Base-by-base conservation (phyloP, 2,888 invertebrate genomes). In the Bugula neritina region DNA sequence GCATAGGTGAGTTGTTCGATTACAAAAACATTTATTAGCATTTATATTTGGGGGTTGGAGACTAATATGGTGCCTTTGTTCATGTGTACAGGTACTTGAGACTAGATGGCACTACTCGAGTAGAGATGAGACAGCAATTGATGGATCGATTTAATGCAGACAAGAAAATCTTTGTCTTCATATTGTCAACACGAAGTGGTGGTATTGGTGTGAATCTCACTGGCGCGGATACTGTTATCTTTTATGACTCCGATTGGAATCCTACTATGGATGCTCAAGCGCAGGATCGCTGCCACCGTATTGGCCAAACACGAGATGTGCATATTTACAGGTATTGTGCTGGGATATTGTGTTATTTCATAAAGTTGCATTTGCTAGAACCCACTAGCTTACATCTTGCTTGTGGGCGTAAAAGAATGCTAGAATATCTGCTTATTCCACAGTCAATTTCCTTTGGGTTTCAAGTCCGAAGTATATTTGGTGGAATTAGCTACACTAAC, bases 171-270 rank as follows among this genome's bases (percentile, higher is more conserved):
- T 99, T 99, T 86, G 93, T 91, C 80, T 98, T 99, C 86, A 97
- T 99, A 81, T 86, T 99, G 77, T 98, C 98, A 1, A 99, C 99
- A 71, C 89, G 99, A 73, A 94, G 95, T 72, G 98, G 98, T 79
- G 98, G 98, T 80, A 91, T 99, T 69, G 98, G 99, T 72, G 93
- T 99, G 70, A 99, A 99, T 88, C 88, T 99, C 77, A 98, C 97
- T 43, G 99, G 98, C 76, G 99, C 99, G 63, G 99, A 99, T 87
- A 94, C 95, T 78, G 98, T 99, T 77, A 92, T 99, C 84, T 99
- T 99, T 87, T 99, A 99, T 86, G 99, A 99, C 87, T 96, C 95
- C 75, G 97, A 98, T 86, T 98, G 97, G 98, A 98, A 98, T 88
- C 98, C 98, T 71, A 98, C 97, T 2, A 98, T 99, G 97, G 99